Evolutionary conservation across 2,888 invertebrate species (phyloP).

Genomic region (Tethea ocularis): DNA sequence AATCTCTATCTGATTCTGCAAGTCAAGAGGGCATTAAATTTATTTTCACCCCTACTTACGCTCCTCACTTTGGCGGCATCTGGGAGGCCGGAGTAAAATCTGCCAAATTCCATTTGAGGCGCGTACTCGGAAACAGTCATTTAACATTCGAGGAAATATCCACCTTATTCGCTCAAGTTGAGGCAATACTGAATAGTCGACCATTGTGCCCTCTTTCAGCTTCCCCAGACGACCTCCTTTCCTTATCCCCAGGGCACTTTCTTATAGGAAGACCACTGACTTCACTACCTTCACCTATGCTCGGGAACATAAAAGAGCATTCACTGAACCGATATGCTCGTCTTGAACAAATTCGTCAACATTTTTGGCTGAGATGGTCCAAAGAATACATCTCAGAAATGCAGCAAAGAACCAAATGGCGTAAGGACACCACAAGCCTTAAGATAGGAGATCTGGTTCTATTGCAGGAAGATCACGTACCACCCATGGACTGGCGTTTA

Average conservation of each 20-base stretch:
- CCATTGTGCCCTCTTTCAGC: conserved; percentile 29
- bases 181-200: conserved; percentile 27
- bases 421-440: too few relatives aligned
- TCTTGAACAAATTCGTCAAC: conserved; percentile 13
- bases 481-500: conserved; percentile 50
- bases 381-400: conserved; percentile 24
- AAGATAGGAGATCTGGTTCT: neutral
- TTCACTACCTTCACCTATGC: conserved; percentile 11
- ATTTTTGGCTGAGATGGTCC: conserved; percentile 23
- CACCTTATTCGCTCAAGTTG: conserved; percentile 17
- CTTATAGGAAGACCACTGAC: conserved; percentile 24
- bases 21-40: conserved; percentile 30
- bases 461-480: conserved; percentile 36
- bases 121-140: too few relatives aligned
- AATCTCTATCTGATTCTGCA: conserved; percentile 27
- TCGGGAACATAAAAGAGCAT: neutral
- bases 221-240: conserved; percentile 21
- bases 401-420: conserved; percentile 35
- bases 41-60: conserved; percentile 28
- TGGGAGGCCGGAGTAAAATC: too few relatives aligned
- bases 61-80: conserved; percentile 33
- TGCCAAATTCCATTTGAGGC: too few relatives aligned
- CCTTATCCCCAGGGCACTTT: conserved; percentile 29
- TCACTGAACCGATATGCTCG: too few relatives aligned
- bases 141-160: conserved; percentile 24